These are phyloP conservation scores for Marmota monax DNA, from an alignment of 2,113 vertebrate species.

Conservation along the genomic window DNA sequence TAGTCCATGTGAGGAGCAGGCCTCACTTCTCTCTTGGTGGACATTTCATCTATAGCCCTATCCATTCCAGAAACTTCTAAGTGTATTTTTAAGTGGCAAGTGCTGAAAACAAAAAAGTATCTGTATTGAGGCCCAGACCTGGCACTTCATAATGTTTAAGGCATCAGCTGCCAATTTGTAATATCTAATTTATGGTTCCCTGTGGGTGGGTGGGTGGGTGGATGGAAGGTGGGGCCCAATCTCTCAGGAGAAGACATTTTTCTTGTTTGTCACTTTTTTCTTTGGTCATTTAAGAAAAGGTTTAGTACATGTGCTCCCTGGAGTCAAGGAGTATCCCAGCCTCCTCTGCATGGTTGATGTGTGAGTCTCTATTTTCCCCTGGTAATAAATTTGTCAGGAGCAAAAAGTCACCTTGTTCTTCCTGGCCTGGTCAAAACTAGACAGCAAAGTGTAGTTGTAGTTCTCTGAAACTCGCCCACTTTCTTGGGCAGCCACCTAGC, in stretches of 20 bases:
- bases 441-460: constrained; percentile 34
- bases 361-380: constrained; percentile 13
- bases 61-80: constrained; percentile 62
- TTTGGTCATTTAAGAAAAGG: constrained; percentile 47
- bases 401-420: background rate
- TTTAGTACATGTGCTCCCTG: background rate
- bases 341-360: background rate
- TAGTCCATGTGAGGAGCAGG: background rate
- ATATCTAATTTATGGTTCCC: constrained; percentile 85
- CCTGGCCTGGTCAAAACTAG: constrained; percentile 35
- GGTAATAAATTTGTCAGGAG: constrained; percentile 45
- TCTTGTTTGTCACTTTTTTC: constrained; percentile 74
- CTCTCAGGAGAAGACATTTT: constrained; percentile 82
- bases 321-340: background rate
- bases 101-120: constrained; percentile 78
- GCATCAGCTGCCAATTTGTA: constrained; percentile 83
- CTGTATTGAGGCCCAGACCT: constrained; percentile 76
- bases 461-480: constrained; percentile 47
- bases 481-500: background rate
- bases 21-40: background rate
- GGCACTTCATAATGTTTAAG: constrained; percentile 67
- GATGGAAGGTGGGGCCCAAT: constrained; percentile 81
- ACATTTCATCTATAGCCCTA: constrained; percentile 51
- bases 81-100: constrained; percentile 79
- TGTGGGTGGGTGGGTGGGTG: constrained; percentile 83